These are phyloP conservation scores for Orchestia grillus DNA, from an alignment of 1,140 invertebrate genomes.

Conservation along the genomic window DNA sequence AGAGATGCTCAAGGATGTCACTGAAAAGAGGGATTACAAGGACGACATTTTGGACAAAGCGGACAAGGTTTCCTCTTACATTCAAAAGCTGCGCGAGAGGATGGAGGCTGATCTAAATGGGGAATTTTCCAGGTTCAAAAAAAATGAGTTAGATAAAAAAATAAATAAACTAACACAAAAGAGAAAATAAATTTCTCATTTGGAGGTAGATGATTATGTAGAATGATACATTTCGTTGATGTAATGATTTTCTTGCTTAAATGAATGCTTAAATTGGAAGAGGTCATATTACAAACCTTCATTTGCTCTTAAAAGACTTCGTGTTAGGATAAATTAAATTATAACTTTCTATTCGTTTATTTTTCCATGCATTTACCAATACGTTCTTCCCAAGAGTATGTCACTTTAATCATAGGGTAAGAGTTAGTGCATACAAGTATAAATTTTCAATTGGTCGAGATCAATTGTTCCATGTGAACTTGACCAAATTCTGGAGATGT, in stretches of 20 bases:
- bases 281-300: neutral
- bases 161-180: neutral
- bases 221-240: neutral
- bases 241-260: neutral
- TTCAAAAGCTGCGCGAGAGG: neutral
- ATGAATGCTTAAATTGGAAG: neutral
- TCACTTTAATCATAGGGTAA: no score
- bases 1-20: conserved; percentile 5
- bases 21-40: neutral
- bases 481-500: no score
- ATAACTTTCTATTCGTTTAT: no score
- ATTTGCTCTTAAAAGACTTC: neutral
- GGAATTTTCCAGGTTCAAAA: neutral
- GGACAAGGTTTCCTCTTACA: neutral
- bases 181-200: neutral
- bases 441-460: no score
- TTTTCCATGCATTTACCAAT: no score
- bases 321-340: neutral
- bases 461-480: no score
- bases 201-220: neutral
- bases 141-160: neutral
- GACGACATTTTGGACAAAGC: neutral
- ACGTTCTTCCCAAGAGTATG: no score
- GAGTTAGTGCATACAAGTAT: no score
- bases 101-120: neutral